Percentiles rank a stretch among this genome's conserved stretches.
Conservation (phyloP, 2,113 vertebrate genomes). For the Ivindomyrus marchei region DNA sequence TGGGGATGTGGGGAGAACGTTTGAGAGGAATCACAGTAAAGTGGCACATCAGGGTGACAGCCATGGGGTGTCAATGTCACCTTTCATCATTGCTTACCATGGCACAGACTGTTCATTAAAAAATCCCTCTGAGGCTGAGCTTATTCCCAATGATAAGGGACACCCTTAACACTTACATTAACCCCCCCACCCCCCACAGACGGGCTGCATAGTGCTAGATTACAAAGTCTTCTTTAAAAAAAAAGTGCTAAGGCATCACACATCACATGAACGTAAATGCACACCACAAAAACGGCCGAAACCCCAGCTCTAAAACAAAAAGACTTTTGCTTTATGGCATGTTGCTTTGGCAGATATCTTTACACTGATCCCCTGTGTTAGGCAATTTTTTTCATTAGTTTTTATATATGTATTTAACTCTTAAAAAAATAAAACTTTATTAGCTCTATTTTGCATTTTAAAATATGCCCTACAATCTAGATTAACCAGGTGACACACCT, state of each 20-base stretch:
- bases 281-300: slow-evolving; percentile 1
- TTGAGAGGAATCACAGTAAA: background rate
- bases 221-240: background rate
- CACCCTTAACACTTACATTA: background rate
- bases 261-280: background rate
- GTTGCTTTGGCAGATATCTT: slow-evolving; percentile 28
- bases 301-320: slow-evolving; percentile 20
- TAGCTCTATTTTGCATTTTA: slow-evolving; percentile 37
- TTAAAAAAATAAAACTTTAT: slow-evolving; percentile 46
- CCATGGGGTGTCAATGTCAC: background rate
- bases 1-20: background rate
- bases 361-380: slow-evolving; percentile 22
- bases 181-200: background rate
- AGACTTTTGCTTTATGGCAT: slow-evolving; percentile 1
- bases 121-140: background rate
- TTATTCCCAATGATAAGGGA: background rate
- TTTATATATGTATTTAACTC: slow-evolving; percentile 36
- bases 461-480: slow-evolving; percentile 41
- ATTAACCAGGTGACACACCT: slow-evolving; percentile 37
- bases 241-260: background rate
- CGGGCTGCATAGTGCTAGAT: background rate
- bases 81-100: too few relatives aligned
- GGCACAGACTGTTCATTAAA: background rate
- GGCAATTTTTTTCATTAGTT: slow-evolving; percentile 29
- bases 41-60: background rate